phyloP scores from a whole-genome alignment of 2,797 vertebrate species.

The Eospalax fontanierii region DNA sequence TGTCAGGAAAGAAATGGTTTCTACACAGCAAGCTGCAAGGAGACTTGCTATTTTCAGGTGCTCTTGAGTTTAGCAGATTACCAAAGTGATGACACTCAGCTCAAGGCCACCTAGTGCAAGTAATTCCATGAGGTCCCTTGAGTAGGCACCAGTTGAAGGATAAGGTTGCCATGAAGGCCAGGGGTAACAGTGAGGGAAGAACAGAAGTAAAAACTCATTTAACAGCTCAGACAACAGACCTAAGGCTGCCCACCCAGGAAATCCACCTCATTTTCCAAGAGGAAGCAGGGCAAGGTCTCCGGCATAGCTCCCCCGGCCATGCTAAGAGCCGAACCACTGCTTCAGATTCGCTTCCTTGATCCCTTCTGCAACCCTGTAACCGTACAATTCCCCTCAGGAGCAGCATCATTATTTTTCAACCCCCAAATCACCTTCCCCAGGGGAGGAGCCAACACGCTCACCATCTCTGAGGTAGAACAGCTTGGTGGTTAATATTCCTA shows the following conservation, averaged over 20 bases:
- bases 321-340: not conserved
- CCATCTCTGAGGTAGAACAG: not conserved
- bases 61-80: slow-evolving; percentile 62
- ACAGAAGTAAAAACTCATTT: too few relatives aligned
- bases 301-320: not conserved
- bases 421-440: not conserved
- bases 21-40: slow-evolving; percentile 41
- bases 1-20: slow-evolving; percentile 60
- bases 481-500: not conserved
- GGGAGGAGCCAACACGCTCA: not conserved
- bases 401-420: not conserved
- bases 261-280: not conserved
- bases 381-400: not conserved
- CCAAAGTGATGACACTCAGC: slow-evolving; percentile 68
- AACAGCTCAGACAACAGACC: not conserved
- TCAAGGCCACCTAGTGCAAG: slow-evolving; percentile 61
- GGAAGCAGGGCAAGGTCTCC: not conserved
- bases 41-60: slow-evolving; percentile 66
- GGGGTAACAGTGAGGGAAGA: slow-evolving; percentile 63
- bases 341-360: not conserved
- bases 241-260: not conserved
- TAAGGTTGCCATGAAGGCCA: slow-evolving; percentile 55
- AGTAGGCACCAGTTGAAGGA: slow-evolving; percentile 55
- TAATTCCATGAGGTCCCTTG: slow-evolving; percentile 54
- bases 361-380: accelerated